Percentiles rank a stretch among this genome's conserved stretches.
Evolutionary conservation across 2,888 invertebrate species (phyloP).

Genomic region (Tetragonisca angustula): DNA sequence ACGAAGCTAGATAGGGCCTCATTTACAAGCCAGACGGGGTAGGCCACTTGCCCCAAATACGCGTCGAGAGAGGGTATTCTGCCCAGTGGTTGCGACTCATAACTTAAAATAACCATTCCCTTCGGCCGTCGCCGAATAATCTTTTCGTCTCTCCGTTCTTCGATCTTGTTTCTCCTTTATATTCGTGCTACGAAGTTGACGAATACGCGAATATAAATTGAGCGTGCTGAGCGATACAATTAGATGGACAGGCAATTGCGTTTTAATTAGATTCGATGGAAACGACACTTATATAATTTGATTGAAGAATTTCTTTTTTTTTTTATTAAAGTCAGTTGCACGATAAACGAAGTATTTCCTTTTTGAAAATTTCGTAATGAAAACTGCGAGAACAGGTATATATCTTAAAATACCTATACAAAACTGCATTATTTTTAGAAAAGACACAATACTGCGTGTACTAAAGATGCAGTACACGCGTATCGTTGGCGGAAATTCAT

Average conservation of each 20-base stretch:
- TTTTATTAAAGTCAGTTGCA: too few relatives aligned
- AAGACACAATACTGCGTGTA: too few relatives aligned
- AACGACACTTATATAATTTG: not conserved
- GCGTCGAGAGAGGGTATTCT: conserved; percentile 52
- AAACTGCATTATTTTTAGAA: too few relatives aligned
- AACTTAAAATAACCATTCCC: conserved; percentile 58
- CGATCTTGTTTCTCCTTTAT: not conserved
- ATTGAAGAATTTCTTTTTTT: not conserved
- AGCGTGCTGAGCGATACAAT: not conserved
- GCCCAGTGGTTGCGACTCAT: conserved; percentile 54
- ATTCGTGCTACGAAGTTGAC: not conserved
- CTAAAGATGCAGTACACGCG: too few relatives aligned
- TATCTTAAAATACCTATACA: too few relatives aligned
- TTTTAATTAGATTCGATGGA: not conserved
- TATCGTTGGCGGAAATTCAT: not conserved
- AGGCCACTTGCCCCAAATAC: conserved; percentile 69
- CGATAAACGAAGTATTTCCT: too few relatives aligned
- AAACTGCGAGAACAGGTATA: too few relatives aligned
- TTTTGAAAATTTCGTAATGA: too few relatives aligned
- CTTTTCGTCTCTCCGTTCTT: conserved; percentile 22
- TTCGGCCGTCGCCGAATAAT: conserved; percentile 33
- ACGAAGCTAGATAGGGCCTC: conserved; percentile 63
- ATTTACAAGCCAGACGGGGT: conserved; percentile 66
- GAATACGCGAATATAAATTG: not conserved
- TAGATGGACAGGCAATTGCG: not conserved